phyloP scores from a whole-genome alignment of 2,113 vertebrate genomes.

The Micronisus gabar region DNA sequence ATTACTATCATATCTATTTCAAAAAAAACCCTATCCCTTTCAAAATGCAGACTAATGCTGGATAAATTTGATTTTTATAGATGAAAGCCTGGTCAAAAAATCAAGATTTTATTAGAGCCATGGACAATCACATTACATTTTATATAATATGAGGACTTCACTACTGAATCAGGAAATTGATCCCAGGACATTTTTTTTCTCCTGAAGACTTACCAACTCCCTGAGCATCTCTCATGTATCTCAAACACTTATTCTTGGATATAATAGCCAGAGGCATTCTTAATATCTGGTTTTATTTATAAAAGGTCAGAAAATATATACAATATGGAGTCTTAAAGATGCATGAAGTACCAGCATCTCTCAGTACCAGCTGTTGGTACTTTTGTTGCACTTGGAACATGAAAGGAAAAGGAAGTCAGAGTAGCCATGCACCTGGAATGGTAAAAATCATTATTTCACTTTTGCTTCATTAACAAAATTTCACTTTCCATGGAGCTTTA shows the following conservation, averaged over 20 bases:
- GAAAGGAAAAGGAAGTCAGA: background rate
- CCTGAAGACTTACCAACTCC: background rate
- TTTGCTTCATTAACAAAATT: background rate
- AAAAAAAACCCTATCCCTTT: constrained; percentile 1
- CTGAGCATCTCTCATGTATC: background rate
- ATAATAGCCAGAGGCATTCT: background rate
- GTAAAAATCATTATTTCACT: background rate
- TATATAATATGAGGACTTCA: background rate
- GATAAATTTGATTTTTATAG: constrained; percentile 65
- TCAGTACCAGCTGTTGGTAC: background rate
- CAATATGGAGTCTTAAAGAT: background rate
- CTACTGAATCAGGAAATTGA: constrained; percentile 34
- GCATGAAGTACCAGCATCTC: background rate
- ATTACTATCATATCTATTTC: constrained; percentile 9
- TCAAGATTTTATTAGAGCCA: constrained; percentile 51
- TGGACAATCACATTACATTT: constrained; percentile 52
- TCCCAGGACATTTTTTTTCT: background rate
- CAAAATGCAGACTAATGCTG: constrained; percentile 29
- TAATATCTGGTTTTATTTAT: background rate
- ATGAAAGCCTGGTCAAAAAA: constrained; percentile 22
- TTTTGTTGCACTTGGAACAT: background rate
- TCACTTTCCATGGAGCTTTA: background rate
- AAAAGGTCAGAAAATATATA: background rate
- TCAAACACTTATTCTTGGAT: background rate
- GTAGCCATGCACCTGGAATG: background rate